Evolutionary conservation across 2,888 invertebrate species (phyloP), one percentile per base, ranked within the genome.

Genomic region (Ichneumoninae sp.): DNA sequence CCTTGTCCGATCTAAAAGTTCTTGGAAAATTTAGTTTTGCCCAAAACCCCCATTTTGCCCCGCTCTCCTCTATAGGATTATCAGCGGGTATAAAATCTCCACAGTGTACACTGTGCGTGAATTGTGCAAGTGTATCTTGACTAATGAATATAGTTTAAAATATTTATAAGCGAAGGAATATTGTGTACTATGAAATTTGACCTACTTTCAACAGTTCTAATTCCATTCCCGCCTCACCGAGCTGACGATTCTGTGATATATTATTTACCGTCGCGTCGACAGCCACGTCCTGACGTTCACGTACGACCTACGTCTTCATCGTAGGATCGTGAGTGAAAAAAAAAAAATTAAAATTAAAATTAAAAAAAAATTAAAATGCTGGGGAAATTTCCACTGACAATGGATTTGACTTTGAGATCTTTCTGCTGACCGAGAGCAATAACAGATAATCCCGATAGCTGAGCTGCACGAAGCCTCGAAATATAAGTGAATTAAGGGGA

Each of bases 401-500:
- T 89, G 88, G 89, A 89, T 88, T 90, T 91, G 90, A 90, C 91
- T 89, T 91, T 91, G 91, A 90, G 78, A 80, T 86, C 87, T 89
- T 90, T 89, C 70, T 87, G 90, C 89, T 92, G 91, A 91, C 90
- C 89, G 86, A 88, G 87, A 86, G 80, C 80, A 89, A 87, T 85
- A 88, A 88, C 83, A 86, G 93, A 92, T 93, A 86, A 93, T 93
- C 93, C 88, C 70, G 65, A 19, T 50, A 80, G 79, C 76, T 86
- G 80, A 83, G 83, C 89, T 91, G 57, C 65, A 68, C 65, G 91
- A 93, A 93, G 93, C 93, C 93, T 87, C 87, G 87, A 81, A 89
- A 87, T 85, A 84, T 85, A 84, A 84, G 44, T 84, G 84, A 83
- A 86, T 83, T 87, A 75, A 65, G 85, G 83, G 60, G 85, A 77